A percentile compares a stretch with the other conserved stretches of the same genome.
These are phyloP conservation scores for Pangasius mekongensis DNA, from an alignment of 2,797 vertebrate genomes.

Conservation along the genomic window DNA sequence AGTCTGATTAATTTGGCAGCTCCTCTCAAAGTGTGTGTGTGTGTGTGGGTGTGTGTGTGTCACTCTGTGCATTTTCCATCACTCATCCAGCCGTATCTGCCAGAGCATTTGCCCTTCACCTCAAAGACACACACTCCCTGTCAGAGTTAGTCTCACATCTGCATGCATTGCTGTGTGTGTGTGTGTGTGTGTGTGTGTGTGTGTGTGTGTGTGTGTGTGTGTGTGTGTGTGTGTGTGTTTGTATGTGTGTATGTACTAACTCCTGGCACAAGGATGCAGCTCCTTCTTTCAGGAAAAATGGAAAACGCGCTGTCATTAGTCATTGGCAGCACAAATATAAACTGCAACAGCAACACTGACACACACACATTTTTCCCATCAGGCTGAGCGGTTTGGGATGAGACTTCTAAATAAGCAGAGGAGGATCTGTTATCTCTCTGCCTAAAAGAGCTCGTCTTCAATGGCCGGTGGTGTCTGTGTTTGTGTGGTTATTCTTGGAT, in stretches of 20 bases:
- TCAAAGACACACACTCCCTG: conserved; percentile 55
- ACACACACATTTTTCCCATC: not conserved
- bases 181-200: not conserved
- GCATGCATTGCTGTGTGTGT: not conserved
- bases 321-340: not conserved
- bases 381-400: not conserved
- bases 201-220: not conserved
- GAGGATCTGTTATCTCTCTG: conserved; percentile 13
- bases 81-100: conserved; percentile 61
- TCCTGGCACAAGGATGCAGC: not conserved
- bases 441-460: conserved; percentile 28
- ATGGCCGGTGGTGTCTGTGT: conserved; percentile 5
- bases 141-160: conserved; percentile 50
- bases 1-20: conserved; percentile 58
- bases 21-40: conserved; percentile 62
- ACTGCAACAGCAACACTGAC: not conserved
- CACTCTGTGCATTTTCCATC: conserved; percentile 53
- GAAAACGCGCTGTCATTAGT: conserved; percentile 1
- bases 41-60: conserved; percentile 41
- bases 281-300: conserved; percentile 12
- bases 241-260: not conserved
- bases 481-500: conserved; percentile 32
- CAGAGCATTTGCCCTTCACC: conserved; percentile 70
- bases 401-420: conserved; percentile 15
- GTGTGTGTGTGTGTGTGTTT: not conserved